Base-by-base conservation (phyloP, 1,140 invertebrate genomes). In the Psilanteris sp. region DNA sequence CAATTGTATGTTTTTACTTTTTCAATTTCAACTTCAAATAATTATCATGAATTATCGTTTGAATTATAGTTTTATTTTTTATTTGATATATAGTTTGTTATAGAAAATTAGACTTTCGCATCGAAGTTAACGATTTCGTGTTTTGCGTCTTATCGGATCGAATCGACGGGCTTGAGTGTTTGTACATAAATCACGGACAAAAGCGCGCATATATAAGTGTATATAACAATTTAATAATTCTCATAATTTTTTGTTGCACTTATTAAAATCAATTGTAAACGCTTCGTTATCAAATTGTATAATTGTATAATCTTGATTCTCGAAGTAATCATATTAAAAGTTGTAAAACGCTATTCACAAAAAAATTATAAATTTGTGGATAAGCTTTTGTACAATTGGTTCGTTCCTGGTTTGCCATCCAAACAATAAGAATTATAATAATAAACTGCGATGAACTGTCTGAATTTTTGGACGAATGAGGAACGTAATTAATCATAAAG, bases 41-140 rank as follows among this genome's bases (percentile, higher is more conserved):
- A 9, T 15, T 24, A 32, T 34, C 4, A 27, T n/a, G 37, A 15
- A 8, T 22, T 6, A 26, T 52, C 22, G 31, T 1, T 29, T 5
- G 24, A 43, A 27, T 36, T 3, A 43, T 14, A 1, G n/a, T 50
- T 20, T 20, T 20, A 20, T 20, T 20, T 20, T 14, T 34, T 15
- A 4, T 29, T 52, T 37, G 24, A 32, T 43, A 32, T 34, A 26
- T 37, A 16, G 2, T 39, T 26, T n/a, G 29, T 36, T 46, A 32
- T 54, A 66, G 10, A 54, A 68, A 44, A 57, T 54, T 66, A 66
- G 37, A 66, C 61, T 66, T 66, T 66, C 61, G 14, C 18, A 34
- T 64, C 3, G 15, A 20, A 7, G 8, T 14, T 22, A 62, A 62
- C 57, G 59, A 26, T 43, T 64, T 31, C 16, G 36, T 9, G 22